phyloP scores from a whole-genome alignment of 2,797 vertebrate genomes.

The Synaphobranchus kaupii region DNA sequence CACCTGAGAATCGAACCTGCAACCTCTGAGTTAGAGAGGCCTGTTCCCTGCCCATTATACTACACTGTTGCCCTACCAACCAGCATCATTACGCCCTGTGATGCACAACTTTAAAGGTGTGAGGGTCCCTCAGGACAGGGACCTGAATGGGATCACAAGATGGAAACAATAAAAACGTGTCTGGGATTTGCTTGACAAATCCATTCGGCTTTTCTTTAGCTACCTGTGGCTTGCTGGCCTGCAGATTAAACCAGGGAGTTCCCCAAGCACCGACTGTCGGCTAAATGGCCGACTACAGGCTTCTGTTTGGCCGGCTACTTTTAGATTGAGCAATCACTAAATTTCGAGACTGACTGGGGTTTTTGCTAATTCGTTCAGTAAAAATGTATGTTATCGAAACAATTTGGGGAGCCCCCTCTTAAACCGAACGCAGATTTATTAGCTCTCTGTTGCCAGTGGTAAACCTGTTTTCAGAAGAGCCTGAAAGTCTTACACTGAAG shows the following conservation, averaged over 20 bases:
- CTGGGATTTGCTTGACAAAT: neutral
- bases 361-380: no score
- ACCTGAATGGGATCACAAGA: neutral
- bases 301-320: no score
- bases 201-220: neutral
- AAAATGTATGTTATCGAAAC: no score
- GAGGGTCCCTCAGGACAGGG: neutral
- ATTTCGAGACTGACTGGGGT: no score
- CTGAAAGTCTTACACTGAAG: no score
- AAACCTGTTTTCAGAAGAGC: neutral
- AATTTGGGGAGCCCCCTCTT: no score
- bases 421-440: neutral
- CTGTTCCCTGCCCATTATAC: no score
- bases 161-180: slow-evolving; percentile 6
- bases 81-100: neutral
- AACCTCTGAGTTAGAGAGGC: no score
- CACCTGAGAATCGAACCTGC: no score
- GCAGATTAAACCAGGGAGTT: neutral
- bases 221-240: neutral
- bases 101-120: neutral
- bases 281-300: no score
- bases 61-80: neutral
- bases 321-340: no score
- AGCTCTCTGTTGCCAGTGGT: neutral
- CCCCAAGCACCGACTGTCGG: no score